Evolutionary conservation across 2,113 vertebrate species (phyloP), one percentile per base, ranked within the genome.

Genomic region (Holacanthus passer): DNA sequence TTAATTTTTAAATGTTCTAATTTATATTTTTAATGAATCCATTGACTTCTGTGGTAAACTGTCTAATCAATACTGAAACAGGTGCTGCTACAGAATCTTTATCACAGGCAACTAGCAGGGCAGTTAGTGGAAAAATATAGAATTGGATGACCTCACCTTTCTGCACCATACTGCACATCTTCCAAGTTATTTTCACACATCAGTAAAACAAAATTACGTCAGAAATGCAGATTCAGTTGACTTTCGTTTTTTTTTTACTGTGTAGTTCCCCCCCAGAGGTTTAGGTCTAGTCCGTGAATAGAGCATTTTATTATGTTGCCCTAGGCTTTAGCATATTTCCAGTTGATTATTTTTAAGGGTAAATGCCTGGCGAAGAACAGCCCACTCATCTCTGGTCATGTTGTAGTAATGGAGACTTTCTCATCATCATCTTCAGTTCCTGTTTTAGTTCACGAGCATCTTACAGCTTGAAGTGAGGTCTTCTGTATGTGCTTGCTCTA

Each of bases 381-480:
- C 20, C 11, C 20, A 48, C 29, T 56, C 24, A 45, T 52, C 60
- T 67, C 20, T 74, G 12, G 4, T 65, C 24, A 47, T 32, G 53
- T 17, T 29, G 14, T 50, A 66, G 12, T 63, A 16, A 13, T 8
- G 5, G 7, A 2, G 11, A 7, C 24, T 47, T 56, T 35, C 41
- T 79, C 50, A 16, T 70, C 56, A 2, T 47, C 39, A n/a, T 7
- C 29, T 64, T 68, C 53, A 53, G 20, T 29, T 67, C 3, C 9
- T 45, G 24, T 83, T 65, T 59, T 32, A 41, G 22, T 37, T 73
- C 22, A 12, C 24, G 32, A 58, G 55, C n/a, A 31, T 48, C 77
- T 52, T 50, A 10, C 0, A 14, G 69, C 13, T 37, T 29, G 27
- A 16, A 55, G 24, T 1, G 0, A 62, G 10, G 1, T 35, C 48